Conservation (phyloP, 2,797 vertebrate species). For the Sparidentex hasta region DNA sequence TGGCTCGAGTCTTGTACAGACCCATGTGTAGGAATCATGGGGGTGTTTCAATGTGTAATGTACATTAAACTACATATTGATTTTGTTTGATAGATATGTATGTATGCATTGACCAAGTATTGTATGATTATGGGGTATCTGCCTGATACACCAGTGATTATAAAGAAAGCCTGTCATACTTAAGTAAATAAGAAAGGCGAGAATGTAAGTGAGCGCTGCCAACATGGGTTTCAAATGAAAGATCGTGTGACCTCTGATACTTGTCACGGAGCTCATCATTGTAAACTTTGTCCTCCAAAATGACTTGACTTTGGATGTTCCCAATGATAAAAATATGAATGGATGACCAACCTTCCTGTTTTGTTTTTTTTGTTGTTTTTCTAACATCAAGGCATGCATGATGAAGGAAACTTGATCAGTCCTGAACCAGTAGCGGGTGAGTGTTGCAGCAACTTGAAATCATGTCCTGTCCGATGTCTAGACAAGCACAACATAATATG, state of each 20-base stretch:
- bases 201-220: not conserved
- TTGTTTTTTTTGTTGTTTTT: slow-evolving; percentile 42
- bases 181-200: not conserved
- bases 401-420: slow-evolving; percentile 20
- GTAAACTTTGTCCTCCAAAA: not conserved
- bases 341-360: slow-evolving; percentile 3
- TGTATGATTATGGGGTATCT: not conserved
- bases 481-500: slow-evolving; percentile 51
- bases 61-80: not conserved
- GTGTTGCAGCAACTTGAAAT: slow-evolving; percentile 23
- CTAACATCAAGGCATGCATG: not conserved
- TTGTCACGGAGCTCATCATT: not conserved
- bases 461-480: slow-evolving; percentile 34
- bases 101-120: not conserved
- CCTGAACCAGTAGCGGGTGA: slow-evolving; percentile 14
- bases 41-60: too few relatives aligned
- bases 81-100: not conserved
- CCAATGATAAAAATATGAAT: not conserved
- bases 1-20: too few relatives aligned
- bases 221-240: not conserved
- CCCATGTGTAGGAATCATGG: too few relatives aligned
- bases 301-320: too few relatives aligned
- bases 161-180: not conserved
- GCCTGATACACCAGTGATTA: not conserved
- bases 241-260: not conserved